Base-by-base conservation (phyloP, 1,140 invertebrate species). In the Aphis gossypii region DNA sequence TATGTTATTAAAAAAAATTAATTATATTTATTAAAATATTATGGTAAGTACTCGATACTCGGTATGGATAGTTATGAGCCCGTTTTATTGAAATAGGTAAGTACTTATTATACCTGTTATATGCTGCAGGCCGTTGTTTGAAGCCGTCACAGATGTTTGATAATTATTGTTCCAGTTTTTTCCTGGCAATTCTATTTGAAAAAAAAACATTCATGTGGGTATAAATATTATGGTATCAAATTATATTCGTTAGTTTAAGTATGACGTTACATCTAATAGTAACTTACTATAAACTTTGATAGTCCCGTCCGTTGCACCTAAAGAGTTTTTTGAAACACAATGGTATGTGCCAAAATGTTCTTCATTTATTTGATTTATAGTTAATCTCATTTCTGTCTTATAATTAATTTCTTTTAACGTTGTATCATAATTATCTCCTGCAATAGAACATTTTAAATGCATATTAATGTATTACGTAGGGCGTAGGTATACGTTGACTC, bases 261-360 rank as follows among this genome's bases (percentile, higher is more conserved):
- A 14, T 35, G 2, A 51, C 14, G 18, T 51, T 51, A 51, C 20
- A 51, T 51, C 3, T 51, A 51, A 51, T 89, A 41, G 38, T 54
- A 23, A 35, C 96, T 97, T 96, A 99, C 98, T 98, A 95, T 98
- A 99, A 93, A 99, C 96, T 95, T 98, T 96, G 95, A 99, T 98
- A 84, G 97, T 97, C 94, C 98, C 98, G 95, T 98, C 98, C 41
- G 98, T 99, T 95, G 98, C 98, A 88, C 98, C 98, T 23, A 99
- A 96, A n/a, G 97, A 97, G 96, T 99, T 99, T 95, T 98, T 98
- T 93, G 98, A 98, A 95, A 98, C 97, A 95, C 98, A 98, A 94
- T 97, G 96, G 95, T 98, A 98, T 95, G 97, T 98, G 93, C 98
- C 97, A 95, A 97, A 98, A 95, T 98, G 97, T 83, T 96, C 96